phyloP scores from a whole-genome alignment of 1,140 invertebrate genomes.

The Melitaea cinxia region DNA sequence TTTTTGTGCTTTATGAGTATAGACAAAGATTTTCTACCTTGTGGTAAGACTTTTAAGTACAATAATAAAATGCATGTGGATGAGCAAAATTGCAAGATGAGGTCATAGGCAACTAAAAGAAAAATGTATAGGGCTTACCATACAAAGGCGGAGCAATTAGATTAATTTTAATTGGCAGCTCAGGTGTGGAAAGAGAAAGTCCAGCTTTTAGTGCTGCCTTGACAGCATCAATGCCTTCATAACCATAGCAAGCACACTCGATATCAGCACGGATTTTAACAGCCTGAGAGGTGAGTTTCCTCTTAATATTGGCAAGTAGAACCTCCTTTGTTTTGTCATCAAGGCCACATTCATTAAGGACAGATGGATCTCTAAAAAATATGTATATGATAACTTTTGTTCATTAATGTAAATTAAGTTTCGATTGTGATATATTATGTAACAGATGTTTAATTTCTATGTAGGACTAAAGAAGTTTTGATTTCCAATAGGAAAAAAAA shows the following conservation, averaged over 20 bases:
- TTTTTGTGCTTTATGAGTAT: too few species aligned
- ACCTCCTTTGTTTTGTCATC: slow-evolving; percentile 96
- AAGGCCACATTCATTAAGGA: slow-evolving; percentile 97
- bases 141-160: slow-evolving; percentile 99
- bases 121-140: slow-evolving; percentile 80
- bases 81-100: too few species aligned
- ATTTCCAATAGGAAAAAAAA: too few species aligned
- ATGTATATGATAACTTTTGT: not conserved
- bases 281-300: slow-evolving; percentile 98
- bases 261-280: slow-evolving; percentile 99
- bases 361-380: slow-evolving; percentile 91
- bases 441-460: too few species aligned
- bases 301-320: slow-evolving; percentile 96
- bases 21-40: too few species aligned
- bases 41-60: too few species aligned
- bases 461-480: too few species aligned
- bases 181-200: slow-evolving; percentile 94
- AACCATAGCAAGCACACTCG: slow-evolving; percentile 99
- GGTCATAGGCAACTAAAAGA: too few species aligned
- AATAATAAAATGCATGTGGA: too few species aligned
- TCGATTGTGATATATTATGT: too few species aligned
- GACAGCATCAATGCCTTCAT: slow-evolving; percentile 99
- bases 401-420: not conserved
- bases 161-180: slow-evolving; percentile 99
- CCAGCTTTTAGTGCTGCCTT: slow-evolving; percentile 96